Evolutionary conservation across 1,140 invertebrate species (phyloP).

Genomic region (Brachionus rotundiformis): DNA sequence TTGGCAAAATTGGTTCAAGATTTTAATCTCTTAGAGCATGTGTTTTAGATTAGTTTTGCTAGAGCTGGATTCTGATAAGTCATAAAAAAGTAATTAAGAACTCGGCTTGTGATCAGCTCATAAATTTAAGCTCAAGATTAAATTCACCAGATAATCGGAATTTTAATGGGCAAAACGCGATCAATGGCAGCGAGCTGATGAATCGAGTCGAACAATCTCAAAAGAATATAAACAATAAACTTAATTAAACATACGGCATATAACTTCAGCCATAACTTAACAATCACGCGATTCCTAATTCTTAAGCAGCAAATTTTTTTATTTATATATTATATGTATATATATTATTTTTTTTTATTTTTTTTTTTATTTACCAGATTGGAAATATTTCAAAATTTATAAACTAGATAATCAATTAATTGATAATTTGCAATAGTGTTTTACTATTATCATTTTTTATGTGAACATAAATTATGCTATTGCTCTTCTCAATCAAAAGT

Average conservation of each 20-base stretch:
- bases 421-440: background rate
- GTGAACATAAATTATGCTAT: conserved; percentile 26
- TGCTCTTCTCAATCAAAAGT: conserved; percentile 21
- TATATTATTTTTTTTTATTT: background rate
- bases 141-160: conserved; percentile 28
- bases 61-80: background rate
- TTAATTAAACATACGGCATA: background rate
- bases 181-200: background rate
- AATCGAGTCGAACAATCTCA: background rate
- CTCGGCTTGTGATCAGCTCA: background rate
- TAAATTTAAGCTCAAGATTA: background rate
- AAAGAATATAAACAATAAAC: background rate
- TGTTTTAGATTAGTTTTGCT: background rate
- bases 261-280: background rate
- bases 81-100: conserved; percentile 21
- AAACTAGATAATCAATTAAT: conserved; percentile 42
- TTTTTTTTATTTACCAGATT: background rate
- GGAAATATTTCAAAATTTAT: background rate
- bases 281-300: background rate
- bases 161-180: conserved; percentile 24
- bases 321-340: background rate
- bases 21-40: background rate
- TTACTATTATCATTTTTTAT: conserved; percentile 35
- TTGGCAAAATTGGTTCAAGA: background rate
- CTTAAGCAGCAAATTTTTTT: background rate